Evolutionary conservation across 2,888 invertebrate genomes (phyloP).

Genomic region (Diploptera punctata): DNA sequence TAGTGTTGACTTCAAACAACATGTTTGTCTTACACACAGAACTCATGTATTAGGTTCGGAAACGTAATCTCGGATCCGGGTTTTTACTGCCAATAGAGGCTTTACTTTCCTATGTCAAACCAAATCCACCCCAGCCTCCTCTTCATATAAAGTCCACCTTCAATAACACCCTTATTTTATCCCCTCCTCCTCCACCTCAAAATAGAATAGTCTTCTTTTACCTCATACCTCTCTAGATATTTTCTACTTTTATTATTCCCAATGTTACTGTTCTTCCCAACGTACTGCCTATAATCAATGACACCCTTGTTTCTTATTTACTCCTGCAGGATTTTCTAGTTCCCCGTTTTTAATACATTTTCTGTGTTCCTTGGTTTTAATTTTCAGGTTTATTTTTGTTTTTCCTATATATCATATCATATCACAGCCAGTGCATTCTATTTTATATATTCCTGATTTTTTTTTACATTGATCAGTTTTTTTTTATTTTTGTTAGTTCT

Average conservation of each 20-base stretch:
- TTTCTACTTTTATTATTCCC: not conserved
- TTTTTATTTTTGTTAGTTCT: no score
- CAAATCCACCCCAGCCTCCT: not conserved
- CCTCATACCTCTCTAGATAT: not conserved
- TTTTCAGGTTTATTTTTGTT: no score
- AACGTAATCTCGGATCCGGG: slow-evolving; percentile 5
- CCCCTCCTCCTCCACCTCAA: not conserved
- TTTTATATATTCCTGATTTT: no score
- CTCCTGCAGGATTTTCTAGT: no score
- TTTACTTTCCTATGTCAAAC: not conserved
- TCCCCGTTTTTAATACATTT: no score
- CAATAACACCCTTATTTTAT: not conserved
- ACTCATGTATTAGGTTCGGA: slow-evolving; percentile 2
- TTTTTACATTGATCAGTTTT: no score
- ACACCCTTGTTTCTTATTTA: no score
- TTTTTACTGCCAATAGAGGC: slow-evolving; percentile 12
- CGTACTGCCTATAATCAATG: no score
- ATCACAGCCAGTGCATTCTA: no score
- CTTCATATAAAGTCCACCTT: not conserved
- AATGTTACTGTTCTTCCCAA: not conserved
- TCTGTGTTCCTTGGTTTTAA: no score
- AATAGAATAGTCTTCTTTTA: no score
- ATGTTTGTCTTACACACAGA: not conserved
- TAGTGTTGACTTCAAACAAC: not conserved
- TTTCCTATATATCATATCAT: no score